Conservation (phyloP, 2,797 vertebrate genomes). For the Phylloscopus collybita region DNA sequence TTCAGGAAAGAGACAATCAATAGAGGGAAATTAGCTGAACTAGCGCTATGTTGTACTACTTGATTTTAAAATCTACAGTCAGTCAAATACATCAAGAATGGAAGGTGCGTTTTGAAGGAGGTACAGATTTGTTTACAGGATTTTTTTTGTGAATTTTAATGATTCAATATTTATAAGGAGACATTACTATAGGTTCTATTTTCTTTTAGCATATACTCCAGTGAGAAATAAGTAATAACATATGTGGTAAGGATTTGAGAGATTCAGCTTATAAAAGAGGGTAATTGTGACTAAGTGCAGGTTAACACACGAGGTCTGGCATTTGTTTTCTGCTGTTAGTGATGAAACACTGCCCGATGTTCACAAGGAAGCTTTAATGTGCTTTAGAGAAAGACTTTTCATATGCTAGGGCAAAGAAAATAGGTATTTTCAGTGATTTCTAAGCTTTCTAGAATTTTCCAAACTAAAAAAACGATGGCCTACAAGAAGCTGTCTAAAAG, state of each 20-base stretch:
- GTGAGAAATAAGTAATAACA: background rate
- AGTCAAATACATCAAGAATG: background rate
- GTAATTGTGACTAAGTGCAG: background rate
- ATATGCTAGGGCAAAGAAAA: background rate
- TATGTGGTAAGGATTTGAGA: background rate
- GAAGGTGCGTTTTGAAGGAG: background rate
- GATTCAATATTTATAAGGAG: background rate
- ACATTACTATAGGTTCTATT: background rate
- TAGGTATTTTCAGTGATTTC: background rate
- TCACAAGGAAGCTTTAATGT: background rate
- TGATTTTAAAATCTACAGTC: background rate
- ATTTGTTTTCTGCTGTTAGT: background rate
- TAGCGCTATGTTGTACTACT: background rate
- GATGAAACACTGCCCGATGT: background rate
- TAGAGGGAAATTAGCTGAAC: background rate
- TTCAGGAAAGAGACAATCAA: conserved; percentile 9
- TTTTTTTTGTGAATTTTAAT: background rate
- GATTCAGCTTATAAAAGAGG: background rate
- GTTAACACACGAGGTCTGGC: background rate
- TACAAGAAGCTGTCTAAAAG: background rate
- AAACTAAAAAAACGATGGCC: background rate
- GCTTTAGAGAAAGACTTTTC: background rate
- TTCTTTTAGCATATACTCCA: background rate
- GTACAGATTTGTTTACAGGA: background rate
- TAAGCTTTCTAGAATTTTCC: background rate